Evolutionary conservation across 2,797 vertebrate genomes (phyloP).

Genomic region (Leptatherina wallacei): DNA sequence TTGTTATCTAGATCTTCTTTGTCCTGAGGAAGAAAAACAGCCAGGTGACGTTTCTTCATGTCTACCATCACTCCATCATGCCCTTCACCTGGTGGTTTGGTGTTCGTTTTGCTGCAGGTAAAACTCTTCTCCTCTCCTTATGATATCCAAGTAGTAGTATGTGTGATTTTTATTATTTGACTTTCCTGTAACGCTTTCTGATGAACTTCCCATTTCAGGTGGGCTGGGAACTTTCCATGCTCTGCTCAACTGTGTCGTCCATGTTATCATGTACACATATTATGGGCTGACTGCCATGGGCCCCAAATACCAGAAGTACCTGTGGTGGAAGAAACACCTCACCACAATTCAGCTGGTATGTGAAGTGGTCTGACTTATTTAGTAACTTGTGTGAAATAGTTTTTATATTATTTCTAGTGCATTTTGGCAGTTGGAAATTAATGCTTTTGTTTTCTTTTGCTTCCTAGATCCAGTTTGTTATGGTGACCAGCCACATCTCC

Average conservation of each 20-base stretch:
- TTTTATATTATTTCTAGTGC: not conserved
- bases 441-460: not conserved
- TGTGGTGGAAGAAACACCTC: slow-evolving; percentile 99
- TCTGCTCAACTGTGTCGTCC: slow-evolving; percentile 91
- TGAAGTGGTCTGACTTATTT: slow-evolving; percentile 27
- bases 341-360: slow-evolving; percentile 94
- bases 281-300: slow-evolving; percentile 94
- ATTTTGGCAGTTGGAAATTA: not conserved
- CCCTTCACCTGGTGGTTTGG: slow-evolving; percentile 99
- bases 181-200: not conserved
- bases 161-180: rapidly evolving
- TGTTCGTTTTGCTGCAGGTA: slow-evolving; percentile 95
- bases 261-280: slow-evolving; percentile 95
- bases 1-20: slow-evolving; percentile 90
- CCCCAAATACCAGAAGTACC: slow-evolving; percentile 90
- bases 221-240: slow-evolving; percentile 96
- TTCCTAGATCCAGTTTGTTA: slow-evolving; percentile 90
- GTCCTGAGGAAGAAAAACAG: slow-evolving; percentile 95
- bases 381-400: not conserved
- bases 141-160: not conserved
- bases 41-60: slow-evolving; percentile 97
- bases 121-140: no score
- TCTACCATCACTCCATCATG: slow-evolving; percentile 98
- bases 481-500: slow-evolving; percentile 88
- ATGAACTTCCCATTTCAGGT: slow-evolving; percentile 76